Conservation (phyloP, 2,113 vertebrate species). For the Channa argus region DNA sequence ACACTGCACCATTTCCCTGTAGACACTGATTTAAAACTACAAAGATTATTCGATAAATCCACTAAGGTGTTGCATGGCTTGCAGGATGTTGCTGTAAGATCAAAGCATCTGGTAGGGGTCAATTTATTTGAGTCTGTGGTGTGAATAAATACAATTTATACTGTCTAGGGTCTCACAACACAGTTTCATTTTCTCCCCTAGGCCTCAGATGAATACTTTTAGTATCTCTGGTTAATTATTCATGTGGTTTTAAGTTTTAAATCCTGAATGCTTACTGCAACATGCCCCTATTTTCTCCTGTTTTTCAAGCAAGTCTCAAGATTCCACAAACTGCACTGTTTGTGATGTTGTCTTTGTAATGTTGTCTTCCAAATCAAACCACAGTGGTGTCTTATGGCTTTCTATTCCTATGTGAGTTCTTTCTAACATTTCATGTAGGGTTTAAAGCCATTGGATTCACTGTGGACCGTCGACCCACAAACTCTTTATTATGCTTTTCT, state of each 20-base stretch:
- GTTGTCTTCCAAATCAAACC: constrained; percentile 62
- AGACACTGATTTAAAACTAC: constrained; percentile 61
- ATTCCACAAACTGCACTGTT: constrained; percentile 23
- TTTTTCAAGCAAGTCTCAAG: constrained; percentile 33
- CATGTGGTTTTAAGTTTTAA: constrained; percentile 78
- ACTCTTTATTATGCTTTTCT: background rate
- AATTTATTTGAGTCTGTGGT: constrained; percentile 57
- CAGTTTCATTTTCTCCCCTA: constrained; percentile 72
- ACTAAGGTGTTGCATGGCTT: constrained; percentile 24
- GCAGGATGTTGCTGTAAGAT: constrained; percentile 50
- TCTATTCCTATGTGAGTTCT: constrained; percentile 99
- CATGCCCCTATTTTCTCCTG: constrained; percentile 54
- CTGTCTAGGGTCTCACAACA: constrained; percentile 64
- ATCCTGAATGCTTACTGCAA: constrained; percentile 69
- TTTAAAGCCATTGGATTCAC: constrained; percentile 98
- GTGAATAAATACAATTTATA: constrained; percentile 51
- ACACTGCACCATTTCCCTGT: constrained; percentile 64
- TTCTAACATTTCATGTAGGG: constrained; percentile 94
- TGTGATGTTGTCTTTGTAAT: constrained; percentile 8
- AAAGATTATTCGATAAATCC: constrained; percentile 63
- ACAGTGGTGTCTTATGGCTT: constrained; percentile 97
- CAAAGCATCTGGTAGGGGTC: constrained; percentile 45
- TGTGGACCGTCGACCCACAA: constrained; percentile 78
- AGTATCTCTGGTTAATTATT: constrained; percentile 82
- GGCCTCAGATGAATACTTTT: constrained; percentile 74